phyloP scores from a whole-genome alignment of 92 coral and sea anemone genomes.

The Actinernus sp. region DNA sequence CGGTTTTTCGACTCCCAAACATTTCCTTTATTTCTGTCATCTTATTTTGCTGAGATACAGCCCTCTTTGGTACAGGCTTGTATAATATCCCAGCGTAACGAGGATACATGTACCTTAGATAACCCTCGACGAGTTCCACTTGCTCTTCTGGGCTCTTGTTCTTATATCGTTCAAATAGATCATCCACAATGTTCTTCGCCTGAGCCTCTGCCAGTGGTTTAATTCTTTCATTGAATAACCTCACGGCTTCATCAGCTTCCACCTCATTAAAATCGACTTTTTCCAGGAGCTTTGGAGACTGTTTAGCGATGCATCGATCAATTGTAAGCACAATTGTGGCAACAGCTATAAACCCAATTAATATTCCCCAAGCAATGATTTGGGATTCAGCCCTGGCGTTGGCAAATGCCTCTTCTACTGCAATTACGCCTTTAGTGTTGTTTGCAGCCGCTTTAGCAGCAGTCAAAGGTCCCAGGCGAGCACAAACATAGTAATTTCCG shows the following conservation, averaged over 20 bases:
- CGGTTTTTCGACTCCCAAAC: conserved; percentile 6
- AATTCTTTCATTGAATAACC: conserved; percentile 63
- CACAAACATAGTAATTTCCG: conserved; percentile 72
- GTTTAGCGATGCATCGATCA: conserved; percentile 47
- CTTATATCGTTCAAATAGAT: conserved; percentile 55
- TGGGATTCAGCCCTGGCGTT: conserved; percentile 62
- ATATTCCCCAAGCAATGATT: conserved; percentile 72
- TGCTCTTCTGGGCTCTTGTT: conserved; percentile 33
- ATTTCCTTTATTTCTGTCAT: background rate
- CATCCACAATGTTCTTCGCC: conserved; percentile 51
- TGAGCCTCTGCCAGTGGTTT: conserved; percentile 66
- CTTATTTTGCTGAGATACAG: background rate
- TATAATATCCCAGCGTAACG: conserved; percentile 29
- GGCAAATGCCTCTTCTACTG: conserved; percentile 27
- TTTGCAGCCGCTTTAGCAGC: conserved; percentile 50
- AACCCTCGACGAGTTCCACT: conserved; percentile 40
- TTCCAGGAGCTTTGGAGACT: conserved; percentile 38
- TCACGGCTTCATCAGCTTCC: conserved; percentile 71
- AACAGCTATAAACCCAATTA: conserved; percentile 37
- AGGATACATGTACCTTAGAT: conserved; percentile 58
- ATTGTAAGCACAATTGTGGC: conserved; percentile 66
- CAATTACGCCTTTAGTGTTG: conserved; percentile 33
- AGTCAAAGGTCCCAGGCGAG: conserved; percentile 67
- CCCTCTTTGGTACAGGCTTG: background rate
- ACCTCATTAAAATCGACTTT: conserved; percentile 45